Conservation (phyloP, 2,888 invertebrate genomes). For the Athetis lepigone region DNA sequence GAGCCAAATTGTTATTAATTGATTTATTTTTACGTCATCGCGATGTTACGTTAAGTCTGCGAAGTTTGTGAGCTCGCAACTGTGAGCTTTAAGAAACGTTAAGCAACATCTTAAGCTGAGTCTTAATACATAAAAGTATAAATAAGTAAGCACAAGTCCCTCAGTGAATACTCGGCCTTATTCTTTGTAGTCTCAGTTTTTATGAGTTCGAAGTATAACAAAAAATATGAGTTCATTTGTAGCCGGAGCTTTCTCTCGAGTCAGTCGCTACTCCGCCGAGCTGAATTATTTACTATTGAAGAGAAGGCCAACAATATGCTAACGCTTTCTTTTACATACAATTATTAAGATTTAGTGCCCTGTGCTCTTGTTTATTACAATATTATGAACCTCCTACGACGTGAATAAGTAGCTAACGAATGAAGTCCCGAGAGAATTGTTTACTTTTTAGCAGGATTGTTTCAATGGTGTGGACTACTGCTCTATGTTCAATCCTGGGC, state of each 20-base stretch:
- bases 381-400: constrained; percentile 18
- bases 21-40: constrained; percentile 2
- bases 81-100: constrained; percentile 4
- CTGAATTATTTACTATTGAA: constrained; percentile 50
- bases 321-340: constrained; percentile 22
- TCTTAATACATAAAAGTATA: constrained; percentile 50
- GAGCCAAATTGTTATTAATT: constrained; percentile 16
- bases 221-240: constrained; percentile 49
- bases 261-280: constrained; percentile 27
- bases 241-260: constrained; percentile 30
- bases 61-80: neutral
- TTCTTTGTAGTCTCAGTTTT: constrained; percentile 43
- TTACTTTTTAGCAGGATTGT: neutral
- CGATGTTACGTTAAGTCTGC: neutral
- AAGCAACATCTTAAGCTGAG: constrained; percentile 26
- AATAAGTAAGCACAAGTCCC: constrained; percentile 39
- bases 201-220: constrained; percentile 45
- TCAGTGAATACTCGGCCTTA: constrained; percentile 43
- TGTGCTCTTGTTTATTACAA: constrained; percentile 31
- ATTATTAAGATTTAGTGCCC: constrained; percentile 39
- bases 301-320: constrained; percentile 40
- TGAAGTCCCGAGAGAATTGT: neutral
- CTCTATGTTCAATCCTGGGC: neutral
- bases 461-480: neutral
- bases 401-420: neutral